These are phyloP conservation scores for Strigamia maritima DNA, from an alignment of 2,888 invertebrate species.

Conservation along the genomic window DNA sequence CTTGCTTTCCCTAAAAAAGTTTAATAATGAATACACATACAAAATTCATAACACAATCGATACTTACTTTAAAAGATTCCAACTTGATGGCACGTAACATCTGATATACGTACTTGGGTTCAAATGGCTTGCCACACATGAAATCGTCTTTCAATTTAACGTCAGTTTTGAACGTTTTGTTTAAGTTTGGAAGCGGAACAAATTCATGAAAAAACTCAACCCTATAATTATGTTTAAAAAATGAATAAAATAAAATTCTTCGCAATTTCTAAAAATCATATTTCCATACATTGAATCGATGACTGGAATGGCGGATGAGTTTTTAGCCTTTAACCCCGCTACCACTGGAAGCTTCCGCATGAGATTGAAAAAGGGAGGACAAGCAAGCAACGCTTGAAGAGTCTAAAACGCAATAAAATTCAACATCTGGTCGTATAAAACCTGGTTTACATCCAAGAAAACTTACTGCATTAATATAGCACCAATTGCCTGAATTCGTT, in stretches of 20 bases:
- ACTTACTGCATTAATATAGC: slow-evolving; percentile 81
- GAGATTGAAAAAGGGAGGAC: slow-evolving; percentile 92
- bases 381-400: slow-evolving; percentile 86
- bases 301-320: slow-evolving; percentile 64
- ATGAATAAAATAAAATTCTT: neutral
- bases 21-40: no score
- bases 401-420: slow-evolving; percentile 56
- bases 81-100: slow-evolving; percentile 73
- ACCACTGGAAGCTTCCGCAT: slow-evolving; percentile 71
- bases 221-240: slow-evolving; percentile 54
- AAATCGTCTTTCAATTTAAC: slow-evolving; percentile 47
- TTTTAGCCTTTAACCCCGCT: slow-evolving; percentile 46
- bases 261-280: neutral
- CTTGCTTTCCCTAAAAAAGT: slow-evolving; percentile 68
- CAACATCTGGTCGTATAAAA: slow-evolving; percentile 11
- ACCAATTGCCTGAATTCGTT: slow-evolving; percentile 90
- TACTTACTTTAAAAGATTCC: slow-evolving; percentile 55
- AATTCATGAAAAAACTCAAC: slow-evolving; percentile 70
- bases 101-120: slow-evolving; percentile 81
- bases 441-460: slow-evolving; percentile 42
- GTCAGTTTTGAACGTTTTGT: neutral
- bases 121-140: slow-evolving; percentile 70
- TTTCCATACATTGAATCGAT: slow-evolving; percentile 84
- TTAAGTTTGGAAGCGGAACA: slow-evolving; percentile 25
- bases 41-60: neutral